These are phyloP conservation scores for Euclidia mi DNA, from an alignment of 2,888 invertebrate species.

Conservation along the genomic window DNA sequence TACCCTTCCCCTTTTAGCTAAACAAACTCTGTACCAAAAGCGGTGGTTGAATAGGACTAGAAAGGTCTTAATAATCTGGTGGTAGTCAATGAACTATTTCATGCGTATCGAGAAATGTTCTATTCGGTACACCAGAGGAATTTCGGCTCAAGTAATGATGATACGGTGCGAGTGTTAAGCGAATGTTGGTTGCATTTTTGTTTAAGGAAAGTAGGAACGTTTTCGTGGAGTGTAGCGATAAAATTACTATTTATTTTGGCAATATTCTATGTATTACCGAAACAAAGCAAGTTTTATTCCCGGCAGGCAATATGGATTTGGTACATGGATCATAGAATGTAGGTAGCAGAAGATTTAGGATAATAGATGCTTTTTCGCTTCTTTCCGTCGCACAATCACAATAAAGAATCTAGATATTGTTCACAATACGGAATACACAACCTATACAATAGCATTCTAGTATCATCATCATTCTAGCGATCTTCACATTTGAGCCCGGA, in stretches of 20 bases:
- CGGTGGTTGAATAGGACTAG: conserved; percentile 1
- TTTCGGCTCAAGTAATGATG: conserved; percentile 49
- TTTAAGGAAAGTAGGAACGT: neutral
- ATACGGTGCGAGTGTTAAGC: conserved; percentile 25
- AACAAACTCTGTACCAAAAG: neutral
- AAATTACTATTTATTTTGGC: neutral
- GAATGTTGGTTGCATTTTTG: neutral
- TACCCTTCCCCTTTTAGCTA: neutral
- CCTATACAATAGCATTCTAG: too few relatives aligned
- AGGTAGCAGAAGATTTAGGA: too few relatives aligned
- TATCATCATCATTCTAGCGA: too few relatives aligned
- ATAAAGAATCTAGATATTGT: too few relatives aligned
- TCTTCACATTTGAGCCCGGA: too few relatives aligned
- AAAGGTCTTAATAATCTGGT: conserved; percentile 28
- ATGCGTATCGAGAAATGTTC: conserved; percentile 39
- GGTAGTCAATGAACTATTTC: conserved; percentile 28
- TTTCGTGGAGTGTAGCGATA: neutral
- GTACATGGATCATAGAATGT: too few relatives aligned
- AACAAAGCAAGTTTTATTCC: too few relatives aligned
- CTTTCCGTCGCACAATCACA: too few relatives aligned
- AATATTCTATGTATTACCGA: too few relatives aligned
- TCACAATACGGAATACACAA: too few relatives aligned
- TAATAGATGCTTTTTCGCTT: too few relatives aligned
- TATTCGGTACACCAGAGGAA: conserved; percentile 44
- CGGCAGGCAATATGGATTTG: too few relatives aligned